Evolutionary conservation across 2,797 vertebrate genomes (phyloP), one percentile per base, ranked within the genome.

Genomic region (Cyclopterus lumpus): DNA sequence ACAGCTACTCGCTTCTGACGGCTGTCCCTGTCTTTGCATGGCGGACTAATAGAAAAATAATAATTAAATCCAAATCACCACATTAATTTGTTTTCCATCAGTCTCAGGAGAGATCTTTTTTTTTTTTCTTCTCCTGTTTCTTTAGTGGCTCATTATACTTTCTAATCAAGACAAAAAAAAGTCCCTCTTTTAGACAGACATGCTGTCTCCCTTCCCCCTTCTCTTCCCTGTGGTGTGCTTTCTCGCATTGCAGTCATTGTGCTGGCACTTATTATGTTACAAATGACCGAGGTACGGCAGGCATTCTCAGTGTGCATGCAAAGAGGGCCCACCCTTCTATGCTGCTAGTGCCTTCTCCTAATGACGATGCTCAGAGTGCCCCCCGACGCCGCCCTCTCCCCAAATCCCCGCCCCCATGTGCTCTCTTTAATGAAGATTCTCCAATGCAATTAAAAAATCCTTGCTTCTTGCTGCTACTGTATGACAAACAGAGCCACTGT

Each of bases 251-350:
- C 97, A 97, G 96, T 98, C 97, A 97, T 98, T 98, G 97, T 99
- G 96, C 96, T 97, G 94, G 95, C 95, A 96, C 97, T 99, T 98
- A 98, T 99, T 99, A 98, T 99, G 97, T 99, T 99, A 97, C 97
- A 98, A 99, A 99, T 99, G 97, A 97, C 97, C 95, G 96, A 97
- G 97, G 96, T 97, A 97, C 96, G 95, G 95, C 96, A 97, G 96
- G 97, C 97, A 96, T 97, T 97, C 97, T 96, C 91, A 90, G 96
- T 93, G 95, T 95, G 97, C 96, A 96, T 96, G 96, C 96, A 95
- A 94, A 97, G 93, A 96, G 95, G 96, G 96, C 94, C 96, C 93
- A 93, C 95, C 93, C 95, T 90, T 91, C 92, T 88, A 84, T 82
- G 88, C 92, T 84, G 87, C 90, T 74, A 84, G 89, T 91, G 94